Evolutionary conservation across 2,113 vertebrate species (phyloP).

Genomic region (Gobiocypris rarus): DNA sequence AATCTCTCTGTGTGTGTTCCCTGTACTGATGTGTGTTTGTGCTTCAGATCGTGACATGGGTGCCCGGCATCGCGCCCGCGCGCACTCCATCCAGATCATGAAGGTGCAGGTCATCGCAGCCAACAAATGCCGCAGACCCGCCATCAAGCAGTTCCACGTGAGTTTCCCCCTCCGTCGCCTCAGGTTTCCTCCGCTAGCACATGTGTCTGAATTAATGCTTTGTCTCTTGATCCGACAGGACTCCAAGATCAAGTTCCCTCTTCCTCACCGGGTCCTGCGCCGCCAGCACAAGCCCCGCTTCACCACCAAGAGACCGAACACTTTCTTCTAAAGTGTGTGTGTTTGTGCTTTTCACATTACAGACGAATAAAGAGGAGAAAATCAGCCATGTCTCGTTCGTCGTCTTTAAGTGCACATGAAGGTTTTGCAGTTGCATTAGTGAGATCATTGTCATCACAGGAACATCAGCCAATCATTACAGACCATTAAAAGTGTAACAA

Average conservation of each 20-base stretch:
- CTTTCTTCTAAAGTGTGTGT: constrained; percentile 84
- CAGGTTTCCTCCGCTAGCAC: too few relatives aligned
- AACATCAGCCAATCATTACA: too few relatives aligned
- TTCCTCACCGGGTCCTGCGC: constrained; percentile 94
- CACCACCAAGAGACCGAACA: constrained; percentile 99
- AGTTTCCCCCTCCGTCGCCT: constrained; percentile 59
- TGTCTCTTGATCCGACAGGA: constrained; percentile 75
- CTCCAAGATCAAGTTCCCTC: constrained; percentile 98
- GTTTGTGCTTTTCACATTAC: constrained; percentile 56
- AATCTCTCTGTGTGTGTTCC: neutral
- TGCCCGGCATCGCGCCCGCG: constrained; percentile 91
- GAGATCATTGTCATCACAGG: too few relatives aligned
- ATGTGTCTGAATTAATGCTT: neutral
- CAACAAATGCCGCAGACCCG: constrained; percentile 94
- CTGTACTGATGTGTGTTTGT: neutral
- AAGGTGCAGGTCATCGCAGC: constrained; percentile 95
- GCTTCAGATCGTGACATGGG: constrained; percentile 93
- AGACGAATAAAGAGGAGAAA: constrained; percentile 72
- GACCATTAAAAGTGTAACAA: too few relatives aligned
- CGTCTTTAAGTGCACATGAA: too few relatives aligned
- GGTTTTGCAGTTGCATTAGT: too few relatives aligned
- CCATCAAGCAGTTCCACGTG: constrained; percentile 99
- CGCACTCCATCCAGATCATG: constrained; percentile 97
- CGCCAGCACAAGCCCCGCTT: constrained; percentile 97
- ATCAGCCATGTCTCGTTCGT: too few relatives aligned